Evolutionary conservation across 2,797 vertebrate species (phyloP).

Genomic region (Monodelphis domestica): DNA sequence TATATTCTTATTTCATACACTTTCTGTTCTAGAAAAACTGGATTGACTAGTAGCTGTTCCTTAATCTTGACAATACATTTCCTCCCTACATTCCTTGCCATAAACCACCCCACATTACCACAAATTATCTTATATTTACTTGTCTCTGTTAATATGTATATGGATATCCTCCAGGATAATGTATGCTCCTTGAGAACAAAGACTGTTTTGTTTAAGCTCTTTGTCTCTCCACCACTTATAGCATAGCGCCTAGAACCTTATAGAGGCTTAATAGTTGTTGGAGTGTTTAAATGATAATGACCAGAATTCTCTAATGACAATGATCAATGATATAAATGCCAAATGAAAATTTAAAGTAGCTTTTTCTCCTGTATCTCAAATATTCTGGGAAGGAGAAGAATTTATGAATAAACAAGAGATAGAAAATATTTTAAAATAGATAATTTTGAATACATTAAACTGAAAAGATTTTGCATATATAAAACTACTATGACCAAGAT

Average conservation of each 20-base stretch:
- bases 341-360: constrained; percentile 21
- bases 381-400: too few species aligned
- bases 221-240: neutral
- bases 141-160: neutral
- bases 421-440: too few species aligned
- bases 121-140: neutral
- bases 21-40: neutral
- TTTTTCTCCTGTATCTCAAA: constrained; percentile 7
- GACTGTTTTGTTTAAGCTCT: neutral
- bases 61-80: neutral
- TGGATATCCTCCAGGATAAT: neutral
- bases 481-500: too few species aligned
- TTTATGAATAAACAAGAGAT: too few species aligned
- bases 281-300: neutral
- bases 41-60: neutral
- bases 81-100: neutral
- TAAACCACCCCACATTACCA: neutral
- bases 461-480: too few species aligned
- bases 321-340: neutral
- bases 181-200: neutral
- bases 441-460: too few species aligned
- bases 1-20: too few species aligned
- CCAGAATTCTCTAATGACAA: neutral
- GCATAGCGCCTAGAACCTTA: neutral
- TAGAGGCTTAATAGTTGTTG: neutral